These are phyloP conservation scores for Varanus salvator DNA, from an alignment of 2,113 vertebrate genomes.

Conservation along the genomic window DNA sequence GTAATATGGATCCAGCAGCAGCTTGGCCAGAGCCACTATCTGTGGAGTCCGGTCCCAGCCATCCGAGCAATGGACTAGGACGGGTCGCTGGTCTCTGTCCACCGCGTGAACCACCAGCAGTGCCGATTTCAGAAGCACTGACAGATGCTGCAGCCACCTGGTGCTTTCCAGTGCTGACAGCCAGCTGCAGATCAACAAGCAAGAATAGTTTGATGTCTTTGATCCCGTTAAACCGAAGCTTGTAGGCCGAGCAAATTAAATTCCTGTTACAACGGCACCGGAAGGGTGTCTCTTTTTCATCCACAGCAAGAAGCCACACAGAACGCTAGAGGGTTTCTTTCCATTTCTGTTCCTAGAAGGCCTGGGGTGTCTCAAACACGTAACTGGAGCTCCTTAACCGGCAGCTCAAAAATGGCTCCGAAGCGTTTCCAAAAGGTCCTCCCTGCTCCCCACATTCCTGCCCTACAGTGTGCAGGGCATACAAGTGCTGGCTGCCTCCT, in stretches of 20 bases:
- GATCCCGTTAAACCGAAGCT: constrained; percentile 1
- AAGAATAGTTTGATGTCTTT: constrained; percentile 54
- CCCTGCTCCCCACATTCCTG: background rate
- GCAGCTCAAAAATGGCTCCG: too few species aligned
- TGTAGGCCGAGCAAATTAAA: constrained; percentile 27
- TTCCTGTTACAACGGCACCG: background rate
- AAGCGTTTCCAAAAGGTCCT: background rate
- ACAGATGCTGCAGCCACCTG: constrained; percentile 97
- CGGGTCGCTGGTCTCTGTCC: constrained; percentile 91
- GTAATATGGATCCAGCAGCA: constrained; percentile 96
- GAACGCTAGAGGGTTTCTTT: background rate
- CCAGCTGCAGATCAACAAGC: constrained; percentile 83
- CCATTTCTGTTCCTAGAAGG: background rate
- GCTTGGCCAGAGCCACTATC: constrained; percentile 94
- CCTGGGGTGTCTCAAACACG: background rate
- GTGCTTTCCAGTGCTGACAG: constrained; percentile 96
- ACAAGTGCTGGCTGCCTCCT: background rate
- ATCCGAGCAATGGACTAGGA: constrained; percentile 96
- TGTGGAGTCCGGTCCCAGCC: constrained; percentile 98
- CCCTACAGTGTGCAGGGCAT: background rate
- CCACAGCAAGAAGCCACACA: background rate
- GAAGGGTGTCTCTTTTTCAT: background rate
- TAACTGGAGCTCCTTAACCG: background rate
- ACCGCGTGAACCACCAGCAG: constrained; percentile 92
- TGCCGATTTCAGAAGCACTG: constrained; percentile 92